phyloP scores from a whole-genome alignment of 2,797 vertebrate species.

The Otus scops region DNA sequence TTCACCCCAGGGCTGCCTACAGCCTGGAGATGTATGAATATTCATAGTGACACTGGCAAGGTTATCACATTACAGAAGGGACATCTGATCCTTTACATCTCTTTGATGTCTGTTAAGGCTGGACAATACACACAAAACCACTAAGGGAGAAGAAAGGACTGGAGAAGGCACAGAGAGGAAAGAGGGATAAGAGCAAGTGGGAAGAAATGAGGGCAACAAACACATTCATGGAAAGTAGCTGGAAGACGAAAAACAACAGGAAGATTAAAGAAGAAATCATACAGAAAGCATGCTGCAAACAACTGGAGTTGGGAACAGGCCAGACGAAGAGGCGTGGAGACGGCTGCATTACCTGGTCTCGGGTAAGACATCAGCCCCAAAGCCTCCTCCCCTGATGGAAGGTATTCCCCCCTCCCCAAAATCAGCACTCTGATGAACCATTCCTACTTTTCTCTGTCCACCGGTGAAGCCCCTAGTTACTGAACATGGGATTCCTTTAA shows the following conservation, averaged over 20 bases:
- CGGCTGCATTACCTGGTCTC: not conserved
- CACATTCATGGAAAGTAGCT: not conserved
- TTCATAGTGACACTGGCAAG: conserved; percentile 14
- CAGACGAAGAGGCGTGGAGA: not conserved
- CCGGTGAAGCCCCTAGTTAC: not conserved
- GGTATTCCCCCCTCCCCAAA: not conserved
- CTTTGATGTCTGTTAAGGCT: conserved; percentile 23
- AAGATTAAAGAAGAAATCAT: not conserved
- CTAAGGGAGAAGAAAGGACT: not conserved
- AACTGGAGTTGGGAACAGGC: not conserved
- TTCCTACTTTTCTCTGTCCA: not conserved
- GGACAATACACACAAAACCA: not conserved
- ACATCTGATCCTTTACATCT: not conserved
- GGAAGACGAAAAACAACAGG: not conserved
- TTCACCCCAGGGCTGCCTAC: conserved; percentile 10
- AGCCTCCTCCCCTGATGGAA: not conserved
- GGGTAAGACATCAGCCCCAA: not conserved
- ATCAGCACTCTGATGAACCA: not conserved
- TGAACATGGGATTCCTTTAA: not conserved
- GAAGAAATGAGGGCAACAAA: conserved; percentile 7
- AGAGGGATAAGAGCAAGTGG: not conserved
- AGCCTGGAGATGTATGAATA: conserved; percentile 13
- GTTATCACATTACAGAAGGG: not conserved
- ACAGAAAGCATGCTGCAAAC: not conserved
- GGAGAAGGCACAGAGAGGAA: not conserved